Evolutionary conservation across 2,797 vertebrate species (phyloP).

Genomic region (Crocodylus rhombifer): DNA sequence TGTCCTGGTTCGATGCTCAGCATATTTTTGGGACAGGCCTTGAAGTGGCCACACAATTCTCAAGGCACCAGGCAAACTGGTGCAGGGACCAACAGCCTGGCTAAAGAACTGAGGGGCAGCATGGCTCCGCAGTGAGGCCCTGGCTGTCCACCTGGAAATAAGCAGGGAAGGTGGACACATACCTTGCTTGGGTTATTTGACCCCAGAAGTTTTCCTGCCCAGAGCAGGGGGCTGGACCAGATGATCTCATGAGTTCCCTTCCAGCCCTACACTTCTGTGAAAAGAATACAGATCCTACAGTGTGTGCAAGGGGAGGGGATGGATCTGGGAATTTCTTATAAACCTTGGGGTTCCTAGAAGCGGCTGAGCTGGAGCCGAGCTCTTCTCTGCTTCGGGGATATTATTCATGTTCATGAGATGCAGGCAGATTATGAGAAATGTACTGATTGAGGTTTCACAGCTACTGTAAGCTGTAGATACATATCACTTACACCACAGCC

Average conservation of each 20-base stretch:
- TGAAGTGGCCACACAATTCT: neutral
- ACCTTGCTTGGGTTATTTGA: too few species aligned
- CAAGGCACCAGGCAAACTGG: accelerated
- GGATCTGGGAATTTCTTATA: neutral
- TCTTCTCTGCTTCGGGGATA: conserved; percentile 22
- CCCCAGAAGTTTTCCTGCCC: too few species aligned
- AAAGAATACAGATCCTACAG: neutral
- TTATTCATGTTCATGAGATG: conserved; percentile 60
- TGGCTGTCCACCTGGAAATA: neutral
- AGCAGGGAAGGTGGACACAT: neutral
- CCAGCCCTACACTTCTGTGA: neutral
- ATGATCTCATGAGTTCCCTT: too few species aligned
- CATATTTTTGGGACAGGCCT: neutral
- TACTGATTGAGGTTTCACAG: conserved; percentile 78
- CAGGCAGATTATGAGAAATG: conserved; percentile 70
- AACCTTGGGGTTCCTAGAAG: conserved; percentile 16
- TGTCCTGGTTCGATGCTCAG: neutral
- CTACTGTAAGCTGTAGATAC: conserved; percentile 71
- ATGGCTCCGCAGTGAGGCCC: neutral
- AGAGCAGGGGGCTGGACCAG: too few species aligned
- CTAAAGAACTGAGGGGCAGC: neutral
- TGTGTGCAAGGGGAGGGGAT: neutral
- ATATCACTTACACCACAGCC: conserved; percentile 72
- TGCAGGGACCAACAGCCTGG: neutral
- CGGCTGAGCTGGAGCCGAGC: neutral